These are phyloP conservation scores for Ia io DNA, from an alignment of 2,113 vertebrate genomes.

Conservation along the genomic window DNA sequence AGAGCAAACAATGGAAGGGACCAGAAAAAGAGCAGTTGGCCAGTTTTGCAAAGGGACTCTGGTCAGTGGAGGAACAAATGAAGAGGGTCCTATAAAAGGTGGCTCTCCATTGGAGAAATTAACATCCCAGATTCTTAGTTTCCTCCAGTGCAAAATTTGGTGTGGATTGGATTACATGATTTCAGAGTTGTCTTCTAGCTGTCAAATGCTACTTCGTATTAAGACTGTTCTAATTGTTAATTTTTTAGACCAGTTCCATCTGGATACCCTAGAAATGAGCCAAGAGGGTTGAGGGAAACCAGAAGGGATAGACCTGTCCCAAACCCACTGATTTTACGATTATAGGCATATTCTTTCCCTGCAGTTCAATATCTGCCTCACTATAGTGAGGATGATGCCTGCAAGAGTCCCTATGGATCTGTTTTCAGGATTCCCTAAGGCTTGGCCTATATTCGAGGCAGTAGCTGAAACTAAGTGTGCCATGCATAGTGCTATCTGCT, in stretches of 20 bases:
- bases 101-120: not conserved
- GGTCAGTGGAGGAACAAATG: not conserved
- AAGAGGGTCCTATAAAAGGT: not conserved
- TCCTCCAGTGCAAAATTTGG: not conserved
- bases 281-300: not conserved
- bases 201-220: not conserved
- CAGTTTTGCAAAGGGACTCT: not conserved
- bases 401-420: not conserved
- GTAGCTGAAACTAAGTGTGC: not conserved
- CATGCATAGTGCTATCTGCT: not conserved
- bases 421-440: not conserved
- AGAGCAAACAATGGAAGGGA: not conserved
- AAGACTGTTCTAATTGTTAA: not conserved
- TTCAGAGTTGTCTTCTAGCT: not conserved
- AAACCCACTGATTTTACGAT: not conserved
- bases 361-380: not conserved
- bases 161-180: not conserved
- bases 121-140: not conserved
- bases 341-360: not conserved
- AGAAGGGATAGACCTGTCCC: not conserved
- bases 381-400: not conserved
- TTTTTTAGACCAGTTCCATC: not conserved
- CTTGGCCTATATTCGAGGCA: not conserved
- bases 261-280: not conserved
- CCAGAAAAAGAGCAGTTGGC: not conserved